phyloP scores from a whole-genome alignment of 2,888 invertebrate genomes.

The Brenthis daphne region DNA sequence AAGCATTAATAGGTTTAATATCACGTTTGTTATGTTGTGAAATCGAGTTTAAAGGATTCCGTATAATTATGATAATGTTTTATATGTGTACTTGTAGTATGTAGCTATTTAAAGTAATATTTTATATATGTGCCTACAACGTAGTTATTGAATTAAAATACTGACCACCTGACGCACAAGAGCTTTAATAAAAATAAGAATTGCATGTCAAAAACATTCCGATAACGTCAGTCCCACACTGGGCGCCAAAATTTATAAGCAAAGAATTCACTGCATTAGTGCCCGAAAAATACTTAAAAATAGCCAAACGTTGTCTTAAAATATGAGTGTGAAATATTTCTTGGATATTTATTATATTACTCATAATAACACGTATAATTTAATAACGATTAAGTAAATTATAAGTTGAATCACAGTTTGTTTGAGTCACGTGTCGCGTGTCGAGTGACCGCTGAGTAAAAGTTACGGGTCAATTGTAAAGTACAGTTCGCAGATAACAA shows the following conservation, averaged over 20 bases:
- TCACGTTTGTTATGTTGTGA: neutral
- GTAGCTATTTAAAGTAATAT: too few species aligned
- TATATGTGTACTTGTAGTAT: too few species aligned
- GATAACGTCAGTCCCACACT: neutral
- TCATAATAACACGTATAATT: conserved; percentile 23
- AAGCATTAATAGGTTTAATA: neutral
- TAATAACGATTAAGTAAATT: conserved; percentile 31
- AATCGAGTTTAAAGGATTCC: too few species aligned
- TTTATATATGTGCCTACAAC: too few species aligned
- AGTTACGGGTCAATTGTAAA: conserved; percentile 26
- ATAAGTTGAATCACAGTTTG: conserved; percentile 27
- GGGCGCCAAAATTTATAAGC: conserved; percentile 12
- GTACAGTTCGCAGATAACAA: conserved; percentile 10
- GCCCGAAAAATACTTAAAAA: neutral
- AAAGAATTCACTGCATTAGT: too few species aligned
- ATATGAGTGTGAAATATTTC: neutral
- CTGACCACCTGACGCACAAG: too few species aligned
- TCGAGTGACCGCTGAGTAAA: conserved; percentile 15
- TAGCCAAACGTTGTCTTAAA: neutral
- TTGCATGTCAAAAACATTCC: neutral
- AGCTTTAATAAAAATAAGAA: neutral
- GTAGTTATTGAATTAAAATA: too few species aligned
- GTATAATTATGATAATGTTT: too few species aligned
- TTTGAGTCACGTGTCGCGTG: conserved; percentile 26
- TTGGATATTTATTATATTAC: neutral